phyloP scores from a whole-genome alignment of 2,113 vertebrate genomes.

The Melanerpes aurifrons region DNA sequence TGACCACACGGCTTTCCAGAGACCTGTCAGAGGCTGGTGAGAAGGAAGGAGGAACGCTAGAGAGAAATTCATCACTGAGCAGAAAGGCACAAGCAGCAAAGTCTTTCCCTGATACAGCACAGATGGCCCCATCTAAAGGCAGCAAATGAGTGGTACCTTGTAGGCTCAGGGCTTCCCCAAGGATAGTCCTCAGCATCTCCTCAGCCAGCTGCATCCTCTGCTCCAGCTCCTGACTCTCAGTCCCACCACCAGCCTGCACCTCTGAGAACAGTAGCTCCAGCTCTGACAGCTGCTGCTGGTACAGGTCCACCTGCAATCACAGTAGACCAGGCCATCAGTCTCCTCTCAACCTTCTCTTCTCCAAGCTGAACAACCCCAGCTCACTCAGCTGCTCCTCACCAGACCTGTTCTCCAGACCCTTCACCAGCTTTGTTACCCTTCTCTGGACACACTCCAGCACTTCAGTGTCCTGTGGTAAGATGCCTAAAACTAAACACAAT shows the following conservation, averaged over 20 bases:
- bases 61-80: not conserved
- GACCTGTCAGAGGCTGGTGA: conserved; percentile 73
- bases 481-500: not conserved
- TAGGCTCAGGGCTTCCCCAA: conserved; percentile 69
- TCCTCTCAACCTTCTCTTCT: not conserved
- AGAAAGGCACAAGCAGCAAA: not conserved
- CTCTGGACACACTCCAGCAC: not conserved
- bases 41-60: not conserved
- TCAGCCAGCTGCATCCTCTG: conserved; percentile 71
- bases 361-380: not conserved
- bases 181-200: conserved; percentile 72
- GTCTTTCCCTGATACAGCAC: not conserved
- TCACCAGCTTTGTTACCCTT: not conserved
- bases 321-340: not conserved
- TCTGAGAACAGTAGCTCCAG: conserved; percentile 77
- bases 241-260: not conserved
- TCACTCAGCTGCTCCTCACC: not conserved
- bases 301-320: conserved; percentile 80
- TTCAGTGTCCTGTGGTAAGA: not conserved
- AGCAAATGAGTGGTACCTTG: conserved; percentile 63
- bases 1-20: conserved; percentile 75
- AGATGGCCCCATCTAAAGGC: not conserved
- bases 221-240: conserved; percentile 70
- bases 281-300: conserved; percentile 75
- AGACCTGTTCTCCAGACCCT: not conserved